Evolutionary conservation across 2,113 vertebrate species (phyloP).

Genomic region (Sander vitreus): DNA sequence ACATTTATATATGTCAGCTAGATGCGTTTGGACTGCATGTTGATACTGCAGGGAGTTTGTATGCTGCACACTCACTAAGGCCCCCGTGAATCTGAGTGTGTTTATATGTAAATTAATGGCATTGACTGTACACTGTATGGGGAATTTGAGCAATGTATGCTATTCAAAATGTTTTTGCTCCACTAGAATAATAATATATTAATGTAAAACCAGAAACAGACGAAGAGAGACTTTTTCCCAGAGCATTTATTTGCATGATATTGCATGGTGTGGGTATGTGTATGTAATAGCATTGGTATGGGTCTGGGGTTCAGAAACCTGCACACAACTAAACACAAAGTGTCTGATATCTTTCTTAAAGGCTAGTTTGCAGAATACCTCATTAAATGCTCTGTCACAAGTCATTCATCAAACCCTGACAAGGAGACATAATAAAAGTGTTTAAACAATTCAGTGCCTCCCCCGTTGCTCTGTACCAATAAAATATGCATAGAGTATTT

Average conservation of each 20-base stretch:
- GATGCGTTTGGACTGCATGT: not conserved
- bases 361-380: constrained; percentile 44
- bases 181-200: constrained; percentile 9
- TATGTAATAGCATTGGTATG: not conserved
- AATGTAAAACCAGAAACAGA: constrained; percentile 16
- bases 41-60: not conserved
- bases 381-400: constrained; percentile 62
- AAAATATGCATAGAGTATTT: constrained; percentile 62
- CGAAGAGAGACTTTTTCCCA: not conserved
- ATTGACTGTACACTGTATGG: not conserved
- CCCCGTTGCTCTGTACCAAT: constrained; percentile 17
- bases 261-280: constrained; percentile 1
- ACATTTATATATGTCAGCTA: constrained; percentile 18
- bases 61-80: not conserved
- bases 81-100: not conserved
- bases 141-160: not conserved
- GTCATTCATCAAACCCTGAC: constrained; percentile 61
- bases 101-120: constrained; percentile 18
- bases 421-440: constrained; percentile 50
- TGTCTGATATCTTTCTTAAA: constrained; percentile 42
- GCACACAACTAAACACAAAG: not conserved
- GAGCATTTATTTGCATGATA: constrained; percentile 39
- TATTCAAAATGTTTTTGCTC: not conserved
- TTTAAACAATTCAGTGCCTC: constrained; percentile 44
- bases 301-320: constrained; percentile 8